These are phyloP conservation scores for Callocephalon fimbriatum DNA, from an alignment of 2,113 vertebrate species.

Conservation along the genomic window DNA sequence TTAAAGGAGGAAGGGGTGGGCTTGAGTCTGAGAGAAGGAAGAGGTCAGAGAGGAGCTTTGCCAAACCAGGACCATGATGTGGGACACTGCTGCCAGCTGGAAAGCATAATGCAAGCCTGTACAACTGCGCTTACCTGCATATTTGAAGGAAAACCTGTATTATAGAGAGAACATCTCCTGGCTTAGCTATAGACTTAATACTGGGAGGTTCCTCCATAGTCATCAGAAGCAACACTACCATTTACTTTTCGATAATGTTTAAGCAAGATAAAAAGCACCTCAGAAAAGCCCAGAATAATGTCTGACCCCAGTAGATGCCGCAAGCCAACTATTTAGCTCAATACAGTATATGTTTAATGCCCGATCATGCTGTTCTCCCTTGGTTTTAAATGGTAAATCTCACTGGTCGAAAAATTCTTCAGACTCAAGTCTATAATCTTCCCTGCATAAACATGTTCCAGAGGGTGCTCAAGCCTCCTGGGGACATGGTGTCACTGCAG, in stretches of 20 bases:
- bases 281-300: neutral
- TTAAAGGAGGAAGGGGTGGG: neutral
- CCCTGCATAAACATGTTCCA: neutral
- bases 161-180: neutral
- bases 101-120: neutral
- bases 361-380: accelerated
- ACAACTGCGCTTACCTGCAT: neutral
- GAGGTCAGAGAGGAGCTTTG: neutral
- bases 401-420: neutral
- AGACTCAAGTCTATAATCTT: neutral
- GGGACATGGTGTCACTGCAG: neutral
- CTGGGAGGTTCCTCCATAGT: neutral
- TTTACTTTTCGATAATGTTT: neutral
- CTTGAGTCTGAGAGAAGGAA: neutral
- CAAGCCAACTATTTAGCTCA: neutral
- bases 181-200: neutral
- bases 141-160: neutral
- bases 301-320: neutral
- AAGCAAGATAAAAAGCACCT: neutral
- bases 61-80: accelerated
- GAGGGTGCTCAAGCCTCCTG: neutral
- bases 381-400: neutral
- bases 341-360: accelerated
- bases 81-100: neutral
- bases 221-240: neutral